Percentiles rank a stretch among this genome's conserved stretches.
phyloP scores from a whole-genome alignment of 1,140 invertebrate genomes.

The Aporrectodea caliginosa region DNA sequence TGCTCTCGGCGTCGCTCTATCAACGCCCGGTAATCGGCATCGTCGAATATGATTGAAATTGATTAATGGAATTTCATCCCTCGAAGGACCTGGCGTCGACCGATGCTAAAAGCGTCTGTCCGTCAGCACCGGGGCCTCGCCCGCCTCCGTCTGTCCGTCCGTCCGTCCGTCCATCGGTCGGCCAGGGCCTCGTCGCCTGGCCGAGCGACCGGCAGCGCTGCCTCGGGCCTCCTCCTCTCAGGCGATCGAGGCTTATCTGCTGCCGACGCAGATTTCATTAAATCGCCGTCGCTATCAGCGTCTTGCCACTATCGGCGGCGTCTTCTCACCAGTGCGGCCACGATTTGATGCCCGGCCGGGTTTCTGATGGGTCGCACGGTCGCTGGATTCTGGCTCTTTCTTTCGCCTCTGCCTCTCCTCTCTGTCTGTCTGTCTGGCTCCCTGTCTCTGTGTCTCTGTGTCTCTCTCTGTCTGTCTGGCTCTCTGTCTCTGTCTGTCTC shows the following conservation, averaged over 20 bases:
- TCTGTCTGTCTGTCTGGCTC: slow-evolving; percentile 1
- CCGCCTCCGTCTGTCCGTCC: not conserved
- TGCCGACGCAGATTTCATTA: not conserved
- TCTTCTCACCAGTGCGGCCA: not conserved
- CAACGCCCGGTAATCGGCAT: not conserved
- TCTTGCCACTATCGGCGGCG: not conserved
- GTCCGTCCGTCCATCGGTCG: not conserved
- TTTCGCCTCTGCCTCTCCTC: not conserved
- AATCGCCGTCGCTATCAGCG: not conserved
- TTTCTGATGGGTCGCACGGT: not conserved
- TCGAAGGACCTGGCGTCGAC: not conserved
- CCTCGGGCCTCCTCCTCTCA: too few relatives aligned
- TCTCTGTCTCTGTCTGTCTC: slow-evolving; percentile 11
- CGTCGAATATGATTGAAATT: not conserved
- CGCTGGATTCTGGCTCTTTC: not conserved
- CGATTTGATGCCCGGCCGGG: slow-evolving; percentile 1
- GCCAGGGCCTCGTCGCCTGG: too few relatives aligned
- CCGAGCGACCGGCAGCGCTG: too few relatives aligned
- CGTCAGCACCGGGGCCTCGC: not conserved
- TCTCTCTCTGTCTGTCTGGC: slow-evolving; percentile 10
- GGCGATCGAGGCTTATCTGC: not conserved
- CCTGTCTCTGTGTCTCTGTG: slow-evolving; percentile 8
- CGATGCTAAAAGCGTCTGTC: not conserved
- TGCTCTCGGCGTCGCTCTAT: not conserved
- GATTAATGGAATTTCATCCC: not conserved